Percentiles rank a stretch among this genome's conserved stretches.
phyloP scores from a whole-genome alignment of 1,140 invertebrate genomes.

The Globodera rostochiensis region DNA sequence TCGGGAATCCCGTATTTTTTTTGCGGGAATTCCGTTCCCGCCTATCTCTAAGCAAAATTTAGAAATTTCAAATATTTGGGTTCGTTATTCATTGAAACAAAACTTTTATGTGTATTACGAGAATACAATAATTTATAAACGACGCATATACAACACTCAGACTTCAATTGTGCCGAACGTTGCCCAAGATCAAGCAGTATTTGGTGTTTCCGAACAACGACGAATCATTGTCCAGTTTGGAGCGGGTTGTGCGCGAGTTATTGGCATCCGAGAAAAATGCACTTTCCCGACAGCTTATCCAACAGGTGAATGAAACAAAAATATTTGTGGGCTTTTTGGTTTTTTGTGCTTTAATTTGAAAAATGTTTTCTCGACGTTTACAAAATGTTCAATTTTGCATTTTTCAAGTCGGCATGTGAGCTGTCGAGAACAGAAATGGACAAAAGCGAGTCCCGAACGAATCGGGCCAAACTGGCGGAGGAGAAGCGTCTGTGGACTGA shows the following conservation, averaged over 20 bases:
- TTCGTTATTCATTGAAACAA: too few relatives aligned
- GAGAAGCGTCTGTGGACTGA: slow-evolving; percentile 57
- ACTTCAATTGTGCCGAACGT: slow-evolving; percentile 66
- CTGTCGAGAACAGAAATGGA: slow-evolving; percentile 51
- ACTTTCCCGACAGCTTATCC: slow-evolving; percentile 50
- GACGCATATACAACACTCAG: slow-evolving; percentile 32
- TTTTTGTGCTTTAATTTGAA: too few relatives aligned
- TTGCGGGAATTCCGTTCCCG: not conserved
- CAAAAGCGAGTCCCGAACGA: slow-evolving; percentile 25
- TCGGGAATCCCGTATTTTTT: not conserved
- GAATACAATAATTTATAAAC: too few relatives aligned
- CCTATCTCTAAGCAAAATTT: too few relatives aligned
- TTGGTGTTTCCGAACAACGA: slow-evolving; percentile 67
- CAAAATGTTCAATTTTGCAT: not conserved
- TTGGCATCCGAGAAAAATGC: slow-evolving; percentile 44
- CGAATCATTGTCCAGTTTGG: slow-evolving; percentile 44
- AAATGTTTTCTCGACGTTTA: too few relatives aligned
- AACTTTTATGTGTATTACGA: too few relatives aligned
- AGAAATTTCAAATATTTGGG: too few relatives aligned
- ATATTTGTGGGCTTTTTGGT: too few relatives aligned
- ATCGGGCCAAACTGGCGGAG: slow-evolving; percentile 49
- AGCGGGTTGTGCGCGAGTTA: slow-evolving; percentile 53
- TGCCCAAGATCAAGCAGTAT: slow-evolving; percentile 67
- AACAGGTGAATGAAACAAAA: slow-evolving; percentile 42
- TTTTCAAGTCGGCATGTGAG: slow-evolving; percentile 56